Evolutionary conservation across 2,797 vertebrate genomes (phyloP), one percentile per base, ranked within the genome.

Genomic region (Helarctos malayanus): DNA sequence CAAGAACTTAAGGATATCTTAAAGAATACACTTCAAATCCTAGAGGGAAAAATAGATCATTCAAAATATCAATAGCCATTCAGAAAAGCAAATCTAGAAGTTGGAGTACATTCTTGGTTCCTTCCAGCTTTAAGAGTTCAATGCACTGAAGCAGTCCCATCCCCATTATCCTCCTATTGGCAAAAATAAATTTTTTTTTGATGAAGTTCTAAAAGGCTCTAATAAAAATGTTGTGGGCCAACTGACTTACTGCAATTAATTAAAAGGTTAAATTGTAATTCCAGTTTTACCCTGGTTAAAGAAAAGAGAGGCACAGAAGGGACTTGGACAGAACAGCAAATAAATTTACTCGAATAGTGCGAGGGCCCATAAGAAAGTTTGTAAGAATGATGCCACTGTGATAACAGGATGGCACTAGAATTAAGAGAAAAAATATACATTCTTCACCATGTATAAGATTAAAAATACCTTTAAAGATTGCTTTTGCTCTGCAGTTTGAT

Each of bases 261-360:
- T 75, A 80, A 89, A 89, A 96, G 9, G n/a, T 69, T 87, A 93
- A 61, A 7, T 23, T 56, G 21, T 56, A 93, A 95, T 68, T 83
- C 32, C 47, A 91, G 27, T 76, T 88, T 91, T 93, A 78, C 79
- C n/a, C 82, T 52, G 29, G 89, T 32, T 59, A 73, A 78, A 71
- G 45, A 93, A 29, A 80, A 61, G 35, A 91, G 45, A 52, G 18
- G n/a, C 52, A 73, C 52, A 73, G 11, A 54, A 49, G 2, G 35
- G 29, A 65, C 54, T 38, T 21, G 61, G 29, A 88, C 41, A 56
- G 35, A 68, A 29, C 12, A 41, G 68, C 69, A 89, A 63, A 75
- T 38, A 83, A 41, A 54, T 32, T 2, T 35, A 19, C 16, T 59
- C 2, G 19, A 8, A 1, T 78, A 69, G 27, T 27, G 3, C 16